Percentiles rank a stretch among this genome's conserved stretches.
Evolutionary conservation across 2,797 vertebrate genomes (phyloP).

Genomic region (Danio tinwini): DNA sequence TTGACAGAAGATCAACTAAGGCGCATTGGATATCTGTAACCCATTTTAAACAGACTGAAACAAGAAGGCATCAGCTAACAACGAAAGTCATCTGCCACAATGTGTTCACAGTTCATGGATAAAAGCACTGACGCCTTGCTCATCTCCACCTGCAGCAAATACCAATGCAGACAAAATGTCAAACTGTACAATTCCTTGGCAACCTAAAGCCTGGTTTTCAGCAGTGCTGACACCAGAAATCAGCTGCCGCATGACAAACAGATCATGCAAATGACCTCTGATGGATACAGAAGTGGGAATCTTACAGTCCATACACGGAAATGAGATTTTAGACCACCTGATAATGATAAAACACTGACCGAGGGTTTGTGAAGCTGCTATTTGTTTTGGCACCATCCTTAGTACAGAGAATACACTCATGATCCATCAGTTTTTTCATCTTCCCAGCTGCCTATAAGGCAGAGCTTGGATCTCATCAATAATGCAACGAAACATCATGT

Average conservation of each 20-base stretch:
- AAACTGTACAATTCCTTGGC: constrained; percentile 44
- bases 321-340: constrained; percentile 13
- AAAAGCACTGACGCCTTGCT: constrained; percentile 41
- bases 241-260: constrained; percentile 59
- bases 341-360: background rate
- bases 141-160: constrained; percentile 42
- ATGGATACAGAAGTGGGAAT: constrained; percentile 44
- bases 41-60: constrained; percentile 23
- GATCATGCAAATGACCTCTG: constrained; percentile 61
- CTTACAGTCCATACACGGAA: constrained; percentile 41
- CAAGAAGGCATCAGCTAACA: constrained; percentile 28
- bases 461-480: constrained; percentile 84
- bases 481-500: constrained; percentile 88
- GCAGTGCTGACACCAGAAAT: constrained; percentile 53
- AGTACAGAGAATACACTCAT: constrained; percentile 26
- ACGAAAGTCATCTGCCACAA: constrained; percentile 25
- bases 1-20: constrained; percentile 1
- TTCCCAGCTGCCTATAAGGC: constrained; percentile 65
- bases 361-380: background rate
- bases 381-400: constrained; percentile 21
- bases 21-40: background rate
- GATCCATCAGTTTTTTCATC: constrained; percentile 43
- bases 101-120: constrained; percentile 11
- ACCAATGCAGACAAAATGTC: constrained; percentile 42
- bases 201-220: constrained; percentile 25